Base-by-base conservation (phyloP, 2,888 invertebrate genomes). In the Coelinius sp. region DNA sequence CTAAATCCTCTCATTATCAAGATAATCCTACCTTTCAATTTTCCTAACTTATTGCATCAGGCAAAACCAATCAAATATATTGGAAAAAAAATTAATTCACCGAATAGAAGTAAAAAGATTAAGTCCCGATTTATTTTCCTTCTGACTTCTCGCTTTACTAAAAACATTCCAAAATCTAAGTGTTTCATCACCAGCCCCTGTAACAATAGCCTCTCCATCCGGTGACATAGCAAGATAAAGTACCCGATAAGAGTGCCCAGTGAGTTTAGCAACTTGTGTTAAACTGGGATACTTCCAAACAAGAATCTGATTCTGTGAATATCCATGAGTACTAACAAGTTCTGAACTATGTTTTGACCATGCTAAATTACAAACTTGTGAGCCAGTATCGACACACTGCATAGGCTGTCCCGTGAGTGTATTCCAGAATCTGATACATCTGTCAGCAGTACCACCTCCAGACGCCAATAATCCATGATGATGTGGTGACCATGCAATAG, bases 301-400 rank as follows among this genome's bases (percentile, higher is more conserved):
- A 41, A 99, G 90, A 78, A 99, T 98, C 89, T 99, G 99, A 89
- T 99, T 98, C 89, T 98, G 98, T 20, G 98, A 98, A 88, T 99
- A 99, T 12, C 99, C 99, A 88, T 99, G 99, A 0, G 98, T 99
- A 81, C 97, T 97, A 73, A 98, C 99, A 87, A 99, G 89, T 89
- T 99, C 99, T 75, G 97, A 97, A 73, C 97, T 97, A 89, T 99
- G 98, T 84, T 98, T 98, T 25, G 98, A 98, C 99, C 99, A 99
- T 46, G 98, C 98, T 80, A 99, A 90, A 89, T 99, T 99, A 89
- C 98, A 99, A 38, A 99, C 98, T 91, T 98, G 98, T 0, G 97
- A 97, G 12, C 98, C 97, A 8, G 99, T 99, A 86, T 99, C 98
- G 27, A 99, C 96, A 87, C 96, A 97, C 88, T 99, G 98, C 95